These are phyloP conservation scores for Acronicta aceris DNA, from an alignment of 2,888 invertebrate genomes.

Conservation along the genomic window DNA sequence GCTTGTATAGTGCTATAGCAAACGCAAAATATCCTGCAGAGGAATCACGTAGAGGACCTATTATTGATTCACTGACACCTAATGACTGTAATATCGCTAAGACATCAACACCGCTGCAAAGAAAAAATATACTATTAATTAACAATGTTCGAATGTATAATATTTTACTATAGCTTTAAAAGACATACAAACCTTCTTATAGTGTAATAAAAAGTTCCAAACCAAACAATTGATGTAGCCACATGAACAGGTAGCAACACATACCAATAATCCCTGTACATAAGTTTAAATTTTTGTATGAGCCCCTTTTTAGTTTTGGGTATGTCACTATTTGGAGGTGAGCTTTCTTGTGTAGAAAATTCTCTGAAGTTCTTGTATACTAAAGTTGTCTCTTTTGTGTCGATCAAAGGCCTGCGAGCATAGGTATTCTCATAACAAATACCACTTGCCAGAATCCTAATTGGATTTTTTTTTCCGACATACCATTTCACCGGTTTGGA, in stretches of 20 bases:
- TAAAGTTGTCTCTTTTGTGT: constrained; percentile 57
- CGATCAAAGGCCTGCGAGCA: constrained; percentile 48
- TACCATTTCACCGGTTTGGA: constrained; percentile 78
- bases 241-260: constrained; percentile 98
- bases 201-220: constrained; percentile 95
- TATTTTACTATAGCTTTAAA: neutral
- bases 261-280: constrained; percentile 99
- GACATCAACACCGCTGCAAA: constrained; percentile 97
- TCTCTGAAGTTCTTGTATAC: constrained; percentile 57
- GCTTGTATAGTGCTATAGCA: constrained; percentile 97
- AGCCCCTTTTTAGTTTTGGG: constrained; percentile 88
- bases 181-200: constrained; percentile 92
- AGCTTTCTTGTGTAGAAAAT: constrained; percentile 62
- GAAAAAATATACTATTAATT: constrained; percentile 19
- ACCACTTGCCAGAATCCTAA: constrained; percentile 70
- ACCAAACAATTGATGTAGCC: constrained; percentile 96
- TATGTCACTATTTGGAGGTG: constrained; percentile 51
- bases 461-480: constrained; percentile 65
- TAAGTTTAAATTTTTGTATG: constrained; percentile 95
- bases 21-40: constrained; percentile 96
- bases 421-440: constrained; percentile 66
- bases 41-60: constrained; percentile 93
- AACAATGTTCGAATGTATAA: no score
- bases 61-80: constrained; percentile 93
- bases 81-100: constrained; percentile 93